phyloP scores from a whole-genome alignment of 1,140 invertebrate genomes.

The Leptopilina boulardi region DNA sequence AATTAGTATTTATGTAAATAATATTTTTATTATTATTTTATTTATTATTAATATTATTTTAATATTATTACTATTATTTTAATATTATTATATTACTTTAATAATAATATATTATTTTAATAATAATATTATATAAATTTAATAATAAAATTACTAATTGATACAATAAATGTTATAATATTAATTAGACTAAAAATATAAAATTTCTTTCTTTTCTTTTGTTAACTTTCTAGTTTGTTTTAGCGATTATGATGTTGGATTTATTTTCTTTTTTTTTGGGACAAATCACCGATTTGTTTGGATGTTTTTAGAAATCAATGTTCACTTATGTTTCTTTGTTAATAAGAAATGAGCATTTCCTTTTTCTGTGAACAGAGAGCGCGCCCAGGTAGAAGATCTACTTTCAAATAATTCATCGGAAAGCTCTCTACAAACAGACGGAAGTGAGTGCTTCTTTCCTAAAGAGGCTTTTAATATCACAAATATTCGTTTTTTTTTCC shows the following conservation, averaged over 20 bases:
- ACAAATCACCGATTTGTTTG: background rate
- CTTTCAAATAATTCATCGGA: slow-evolving; percentile 26
- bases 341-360: slow-evolving; percentile 13
- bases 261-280: background rate
- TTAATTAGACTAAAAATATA: too few relatives aligned
- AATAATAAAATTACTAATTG: too few relatives aligned
- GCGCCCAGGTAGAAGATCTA: background rate
- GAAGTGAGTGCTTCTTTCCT: slow-evolving; percentile 15
- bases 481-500: slow-evolving; percentile 3
- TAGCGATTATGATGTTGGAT: background rate
- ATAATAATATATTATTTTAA: too few relatives aligned
- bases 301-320: background rate
- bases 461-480: slow-evolving; percentile 26
- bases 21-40: too few relatives aligned
- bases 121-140: too few relatives aligned
- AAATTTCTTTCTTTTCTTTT: too few relatives aligned
- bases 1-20: too few relatives aligned
- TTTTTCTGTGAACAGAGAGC: slow-evolving; percentile 25
- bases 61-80: too few relatives aligned
- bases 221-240: too few relatives aligned
- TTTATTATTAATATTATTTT: too few relatives aligned
- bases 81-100: too few relatives aligned
- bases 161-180: too few relatives aligned
- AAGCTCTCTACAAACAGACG: slow-evolving; percentile 3
- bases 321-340: slow-evolving; percentile 13